phyloP scores from a whole-genome alignment of 2,797 vertebrate genomes.

The Chloroceryle inda region DNA sequence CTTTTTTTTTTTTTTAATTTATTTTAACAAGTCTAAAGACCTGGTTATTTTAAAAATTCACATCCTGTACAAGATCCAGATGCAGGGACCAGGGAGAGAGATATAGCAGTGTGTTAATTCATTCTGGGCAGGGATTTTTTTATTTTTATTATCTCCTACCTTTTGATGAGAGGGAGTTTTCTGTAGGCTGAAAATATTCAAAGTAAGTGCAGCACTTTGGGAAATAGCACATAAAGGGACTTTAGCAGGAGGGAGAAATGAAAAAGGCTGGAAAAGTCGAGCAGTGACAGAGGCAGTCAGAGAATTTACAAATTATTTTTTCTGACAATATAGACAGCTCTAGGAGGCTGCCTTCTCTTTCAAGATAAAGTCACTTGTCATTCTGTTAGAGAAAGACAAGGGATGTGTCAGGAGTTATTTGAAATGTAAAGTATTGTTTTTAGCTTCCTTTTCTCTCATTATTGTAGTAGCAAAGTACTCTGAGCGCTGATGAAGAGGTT shows the following conservation, averaged over 20 bases:
- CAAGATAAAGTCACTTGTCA: conserved; percentile 72
- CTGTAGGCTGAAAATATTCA: conserved; percentile 47
- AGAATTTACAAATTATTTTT: conserved; percentile 74
- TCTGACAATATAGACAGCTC: conserved; percentile 61
- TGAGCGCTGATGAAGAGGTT: background rate
- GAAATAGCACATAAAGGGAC: conserved; percentile 54
- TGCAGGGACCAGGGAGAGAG: background rate
- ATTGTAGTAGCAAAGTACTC: conserved; percentile 47
- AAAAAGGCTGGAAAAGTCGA: conserved; percentile 52
- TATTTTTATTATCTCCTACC: background rate
- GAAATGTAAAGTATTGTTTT: conserved; percentile 76
- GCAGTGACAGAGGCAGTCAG: conserved; percentile 61
- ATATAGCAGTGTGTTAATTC: background rate
- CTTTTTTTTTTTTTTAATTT: background rate
- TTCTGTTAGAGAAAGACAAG: conserved; percentile 71
- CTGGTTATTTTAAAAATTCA: conserved; percentile 18
- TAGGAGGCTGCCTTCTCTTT: conserved; percentile 58
- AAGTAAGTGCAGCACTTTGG: conserved; percentile 34
- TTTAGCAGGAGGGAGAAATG: background rate
- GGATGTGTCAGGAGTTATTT: conserved; percentile 73
- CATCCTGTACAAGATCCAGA: background rate
- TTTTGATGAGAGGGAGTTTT: conserved; percentile 40
- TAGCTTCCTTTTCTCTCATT: conserved; percentile 51
- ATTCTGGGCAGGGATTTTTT: background rate
- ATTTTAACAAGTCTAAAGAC: conserved; percentile 30